A percentile compares a stretch with the other conserved stretches of the same genome.
Conservation (phyloP, 2,797 vertebrate species). For the Percopsis omiscomaycus region DNA sequence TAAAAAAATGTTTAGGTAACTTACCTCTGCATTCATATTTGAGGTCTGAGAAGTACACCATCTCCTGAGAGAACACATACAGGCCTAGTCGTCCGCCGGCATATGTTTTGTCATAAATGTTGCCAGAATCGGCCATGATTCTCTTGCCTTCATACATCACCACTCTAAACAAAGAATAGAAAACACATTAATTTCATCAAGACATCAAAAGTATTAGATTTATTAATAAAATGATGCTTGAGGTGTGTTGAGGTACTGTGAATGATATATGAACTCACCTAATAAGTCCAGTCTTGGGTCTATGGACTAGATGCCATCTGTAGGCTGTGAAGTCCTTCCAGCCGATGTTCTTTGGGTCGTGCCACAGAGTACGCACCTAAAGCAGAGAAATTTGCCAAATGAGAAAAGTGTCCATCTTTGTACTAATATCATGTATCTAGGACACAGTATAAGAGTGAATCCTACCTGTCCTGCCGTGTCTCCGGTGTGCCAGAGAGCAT, state of each 20-base stretch:
- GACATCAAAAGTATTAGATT: background rate
- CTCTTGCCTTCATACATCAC: conserved; percentile 99
- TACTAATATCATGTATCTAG: background rate
- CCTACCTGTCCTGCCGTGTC: conserved; percentile 93
- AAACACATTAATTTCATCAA: conserved; percentile 28
- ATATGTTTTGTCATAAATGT: conserved; percentile 95
- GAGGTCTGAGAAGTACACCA: conserved; percentile 99
- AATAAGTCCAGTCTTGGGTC: conserved; percentile 95
- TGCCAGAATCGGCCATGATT: conserved; percentile 98
- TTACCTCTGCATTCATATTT: conserved; percentile 99
- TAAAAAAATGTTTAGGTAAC: conserved; percentile 5
- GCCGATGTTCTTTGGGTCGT: conserved; percentile 95
- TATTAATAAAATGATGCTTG: background rate
- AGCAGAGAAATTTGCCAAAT: conserved; percentile 34
- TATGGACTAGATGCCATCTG: conserved; percentile 96
- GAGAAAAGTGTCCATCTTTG: conserved; percentile 8
- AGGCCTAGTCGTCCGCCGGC: conserved; percentile 94
- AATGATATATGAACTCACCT: conserved; percentile 76
- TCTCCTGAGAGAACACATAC: conserved; percentile 99
- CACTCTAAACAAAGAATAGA: conserved; percentile 77
- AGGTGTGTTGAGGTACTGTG: background rate
- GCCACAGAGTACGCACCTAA: conserved; percentile 96
- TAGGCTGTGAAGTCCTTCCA: conserved; percentile 99
- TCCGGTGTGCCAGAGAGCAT: conserved; percentile 98
- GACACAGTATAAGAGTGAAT: background rate